Evolutionary conservation across 2,888 invertebrate genomes (phyloP), one percentile per base, ranked within the genome.

Genomic region (Actias luna): DNA sequence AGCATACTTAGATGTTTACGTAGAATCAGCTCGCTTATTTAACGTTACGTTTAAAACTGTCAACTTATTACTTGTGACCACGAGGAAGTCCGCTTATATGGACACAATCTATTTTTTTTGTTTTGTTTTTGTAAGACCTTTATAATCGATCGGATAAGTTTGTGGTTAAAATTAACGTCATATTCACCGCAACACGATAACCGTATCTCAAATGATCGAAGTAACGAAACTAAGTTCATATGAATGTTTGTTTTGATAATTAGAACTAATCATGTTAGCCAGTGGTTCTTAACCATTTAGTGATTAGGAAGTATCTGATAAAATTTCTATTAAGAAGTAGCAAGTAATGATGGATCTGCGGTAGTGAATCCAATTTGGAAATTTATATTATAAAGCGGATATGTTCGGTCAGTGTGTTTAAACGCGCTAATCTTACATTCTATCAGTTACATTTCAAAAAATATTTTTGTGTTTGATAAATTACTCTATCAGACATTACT

Each of bases 151-250:
- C 4, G 12, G n/a, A 29, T 29, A 16, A 25, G 55, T 55, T 55
- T 55, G 55, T n/a, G 77, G 52, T 29, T 55, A 29, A 14, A 29
- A 55, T 27, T 55, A 55, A 29, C 52, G 27, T 55, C n/a, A 27
- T 8, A 29, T 55, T 55, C 29, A 29, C 29, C 16, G n/a, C n/a
- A 27, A 55, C 5, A 55, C 29, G 55, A 55, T 29, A 29, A 55
- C 29, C 29, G 29, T 29, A 55, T 29, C 55, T 55, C 16, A 29
- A 55, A 55, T 55, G n/a, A 29, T 29, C 8, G 27, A 16, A n/a
- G 55, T 8, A 55, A 55, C 8, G 55, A 29, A 55, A 29, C 29
- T 8, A n/a, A 5, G n/a, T 16, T 55, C 27, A 29, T 29, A 29
- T 16, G 16, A 55, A 55, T 29, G 29, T 55, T 55, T 55, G 55